Base-by-base conservation (phyloP, 2,113 vertebrate genomes). In the Apteryx mantelli region DNA sequence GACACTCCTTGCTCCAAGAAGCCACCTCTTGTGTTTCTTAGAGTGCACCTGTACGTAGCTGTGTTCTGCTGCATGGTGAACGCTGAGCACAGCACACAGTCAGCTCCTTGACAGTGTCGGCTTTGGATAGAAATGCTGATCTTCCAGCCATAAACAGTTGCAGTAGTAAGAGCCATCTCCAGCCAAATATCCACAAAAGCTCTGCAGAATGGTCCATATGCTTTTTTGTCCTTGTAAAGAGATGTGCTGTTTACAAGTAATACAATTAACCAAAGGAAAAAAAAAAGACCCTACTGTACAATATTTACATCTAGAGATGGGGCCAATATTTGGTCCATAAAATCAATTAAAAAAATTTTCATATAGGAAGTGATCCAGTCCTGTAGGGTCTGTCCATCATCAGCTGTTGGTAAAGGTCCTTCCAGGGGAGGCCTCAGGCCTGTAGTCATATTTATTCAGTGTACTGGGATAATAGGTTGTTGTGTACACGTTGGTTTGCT, bases 401-500 rank as follows among this genome's bases (percentile, higher is more conserved):
- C 99, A 99, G 99, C 99, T 99, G 98, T 99, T 98, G 97, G 99
- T 98, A 98, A 99, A 99, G 98, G 99, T 99, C 98, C 99, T 98
- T 98, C 99, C 99, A 15, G 99, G 99, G 3, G 99, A 99, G 53
- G 99, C 98, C 96, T 99, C 99, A 0, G 99, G 99, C 88, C 99
- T 98, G 98, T 99, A 99, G 97, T 99, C 99, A 38, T 98, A 99
- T 91, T 99, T 99, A 92, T 99, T 99, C 83, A 99, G 98, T 3
- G 99, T 98, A 60, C 99, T 98, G 71, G 99, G 99, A 87, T 99
- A 99, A 97, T 99, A 99, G 63, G 99, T 99, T 94, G 99, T 99
- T 3, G 99, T 99, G 98, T 99, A 99, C 95, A 99, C 99, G 5
- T 99, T 99, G 22, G 99, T 99, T 98, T 99, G 99, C 98, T 99